A percentile compares a stretch with the other conserved stretches of the same genome.
These are phyloP conservation scores for Drosophila trichaetosa DNA, from an alignment of 2,888 invertebrate genomes.

Conservation along the genomic window DNA sequence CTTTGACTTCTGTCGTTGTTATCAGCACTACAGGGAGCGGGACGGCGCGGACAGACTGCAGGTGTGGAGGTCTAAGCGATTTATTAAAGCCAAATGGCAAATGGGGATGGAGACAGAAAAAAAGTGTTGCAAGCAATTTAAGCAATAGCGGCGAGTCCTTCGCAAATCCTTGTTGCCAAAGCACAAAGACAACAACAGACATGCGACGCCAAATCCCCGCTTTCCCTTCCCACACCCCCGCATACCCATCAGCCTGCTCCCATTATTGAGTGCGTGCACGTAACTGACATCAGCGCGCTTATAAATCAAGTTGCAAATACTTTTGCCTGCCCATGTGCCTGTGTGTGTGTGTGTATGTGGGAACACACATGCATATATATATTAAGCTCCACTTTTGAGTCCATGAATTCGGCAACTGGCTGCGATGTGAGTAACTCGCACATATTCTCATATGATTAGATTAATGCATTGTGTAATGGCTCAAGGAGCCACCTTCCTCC, in stretches of 20 bases:
- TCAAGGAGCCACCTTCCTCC: slow-evolving; percentile 23
- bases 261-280: slow-evolving; percentile 79
- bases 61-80: slow-evolving; percentile 62
- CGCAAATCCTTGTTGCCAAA: slow-evolving; percentile 50
- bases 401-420: slow-evolving; percentile 56
- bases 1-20: slow-evolving; percentile 63
- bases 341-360: slow-evolving; percentile 10
- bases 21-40: slow-evolving; percentile 28
- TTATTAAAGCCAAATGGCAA: slow-evolving; percentile 74
- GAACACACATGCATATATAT: slow-evolving; percentile 13
- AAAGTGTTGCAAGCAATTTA: slow-evolving; percentile 79
- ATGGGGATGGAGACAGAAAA: slow-evolving; percentile 45
- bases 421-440: slow-evolving; percentile 33
- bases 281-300: slow-evolving; percentile 77
- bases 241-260: slow-evolving; percentile 11
- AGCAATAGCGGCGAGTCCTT: slow-evolving; percentile 59
- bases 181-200: slow-evolving; percentile 41
- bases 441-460: slow-evolving; percentile 71
- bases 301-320: slow-evolving; percentile 77
- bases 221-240: not conserved
- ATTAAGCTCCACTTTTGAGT: slow-evolving; percentile 53
- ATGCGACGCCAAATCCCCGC: not conserved
- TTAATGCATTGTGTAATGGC: slow-evolving; percentile 77
- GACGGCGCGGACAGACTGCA: not conserved
- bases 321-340: slow-evolving; percentile 39